Evolutionary conservation across 2,888 invertebrate genomes (phyloP).

Genomic region (Pachydiplax longipennis): DNA sequence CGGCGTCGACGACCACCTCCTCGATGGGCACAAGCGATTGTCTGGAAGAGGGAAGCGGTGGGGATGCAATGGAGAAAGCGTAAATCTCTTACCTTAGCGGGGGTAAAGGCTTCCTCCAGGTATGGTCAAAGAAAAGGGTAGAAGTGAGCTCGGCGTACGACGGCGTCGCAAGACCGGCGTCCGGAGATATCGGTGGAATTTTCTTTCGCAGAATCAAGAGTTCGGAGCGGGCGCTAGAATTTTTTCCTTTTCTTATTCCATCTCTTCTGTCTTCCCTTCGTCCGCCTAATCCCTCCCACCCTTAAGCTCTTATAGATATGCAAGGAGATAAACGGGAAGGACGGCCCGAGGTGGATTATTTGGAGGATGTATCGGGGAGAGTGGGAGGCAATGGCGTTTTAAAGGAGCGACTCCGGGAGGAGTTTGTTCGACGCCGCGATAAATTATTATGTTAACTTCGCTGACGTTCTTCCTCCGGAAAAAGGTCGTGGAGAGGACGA

Average conservation of each 20-base stretch:
- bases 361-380: neutral
- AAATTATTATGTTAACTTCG: neutral
- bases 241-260: neutral
- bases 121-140: slow-evolving; percentile 9
- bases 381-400: neutral
- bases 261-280: neutral
- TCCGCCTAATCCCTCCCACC: neutral
- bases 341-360: neutral
- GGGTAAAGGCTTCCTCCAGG: slow-evolving; percentile 26
- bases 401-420: neutral
- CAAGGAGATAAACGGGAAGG: slow-evolving; percentile 10
- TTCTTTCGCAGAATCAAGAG: neutral
- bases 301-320: slow-evolving; percentile 17
- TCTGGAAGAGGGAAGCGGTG: neutral
- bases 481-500: neutral
- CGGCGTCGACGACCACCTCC: too few species aligned
- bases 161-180: slow-evolving; percentile 11
- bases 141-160: neutral
- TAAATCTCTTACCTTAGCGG: slow-evolving; percentile 21
- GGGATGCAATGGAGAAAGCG: neutral
- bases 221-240: neutral
- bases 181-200: slow-evolving; percentile 7
- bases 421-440: neutral
- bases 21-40: neutral
- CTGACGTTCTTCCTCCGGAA: neutral